A percentile compares a stretch with the other conserved stretches of the same genome.
Conservation (phyloP, 1,140 invertebrate genomes). For the Formica selysi region DNA sequence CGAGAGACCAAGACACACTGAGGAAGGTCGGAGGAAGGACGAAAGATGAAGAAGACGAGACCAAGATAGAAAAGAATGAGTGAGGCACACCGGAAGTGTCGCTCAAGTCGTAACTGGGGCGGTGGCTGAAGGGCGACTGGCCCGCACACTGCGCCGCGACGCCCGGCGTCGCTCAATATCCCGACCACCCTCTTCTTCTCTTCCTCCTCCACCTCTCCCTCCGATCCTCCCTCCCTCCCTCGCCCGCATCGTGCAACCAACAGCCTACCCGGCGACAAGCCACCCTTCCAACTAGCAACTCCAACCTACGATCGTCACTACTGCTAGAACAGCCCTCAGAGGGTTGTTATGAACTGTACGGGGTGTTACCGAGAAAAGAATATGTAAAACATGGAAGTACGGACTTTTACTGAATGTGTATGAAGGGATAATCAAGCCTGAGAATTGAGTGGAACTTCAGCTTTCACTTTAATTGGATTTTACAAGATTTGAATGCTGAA, state of each 20-base stretch:
- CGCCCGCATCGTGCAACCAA: constrained; percentile 49
- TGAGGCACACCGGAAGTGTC: constrained; percentile 67
- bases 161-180: constrained; percentile 85
- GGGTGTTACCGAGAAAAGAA: constrained; percentile 39
- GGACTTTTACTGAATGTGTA: neutral
- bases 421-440: neutral
- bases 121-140: constrained; percentile 85
- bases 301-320: constrained; percentile 65
- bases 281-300: constrained; percentile 65
- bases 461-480: neutral
- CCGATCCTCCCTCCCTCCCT: constrained; percentile 47
- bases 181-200: constrained; percentile 71
- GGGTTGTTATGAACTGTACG: constrained; percentile 39
- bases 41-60: constrained; percentile 17
- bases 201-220: constrained; percentile 59
- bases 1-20: neutral
- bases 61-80: constrained; percentile 48
- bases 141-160: constrained; percentile 82
- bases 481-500: neutral
- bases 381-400: neutral
- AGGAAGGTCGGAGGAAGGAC: constrained; percentile 2
- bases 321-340: constrained; percentile 17
- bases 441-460: constrained; percentile 9
- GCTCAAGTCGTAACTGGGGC: constrained; percentile 81
- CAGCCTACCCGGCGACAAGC: constrained; percentile 67